These are phyloP conservation scores for Mustelus asterias DNA, from an alignment of 2,113 vertebrate species.

Conservation along the genomic window DNA sequence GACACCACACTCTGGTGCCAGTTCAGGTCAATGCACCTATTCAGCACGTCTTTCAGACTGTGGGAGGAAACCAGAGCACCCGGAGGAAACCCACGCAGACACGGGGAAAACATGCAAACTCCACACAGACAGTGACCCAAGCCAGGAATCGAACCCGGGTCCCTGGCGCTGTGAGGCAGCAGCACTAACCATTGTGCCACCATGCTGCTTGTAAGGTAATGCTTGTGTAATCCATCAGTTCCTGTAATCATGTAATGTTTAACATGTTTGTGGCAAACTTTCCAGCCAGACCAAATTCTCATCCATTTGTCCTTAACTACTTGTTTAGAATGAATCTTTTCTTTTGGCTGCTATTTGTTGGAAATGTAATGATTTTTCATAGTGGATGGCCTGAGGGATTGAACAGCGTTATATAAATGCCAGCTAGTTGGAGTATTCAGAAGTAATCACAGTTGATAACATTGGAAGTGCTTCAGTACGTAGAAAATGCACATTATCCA, in stretches of 20 bases:
- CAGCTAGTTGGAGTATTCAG: background rate
- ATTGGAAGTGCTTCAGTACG: background rate
- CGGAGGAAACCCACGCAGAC: no score
- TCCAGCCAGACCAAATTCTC: background rate
- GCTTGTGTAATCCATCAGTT: background rate
- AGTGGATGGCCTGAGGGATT: background rate
- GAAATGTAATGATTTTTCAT: background rate
- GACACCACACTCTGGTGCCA: no score
- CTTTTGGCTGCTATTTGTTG: background rate
- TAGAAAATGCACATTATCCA: background rate
- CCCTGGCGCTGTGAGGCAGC: no score
- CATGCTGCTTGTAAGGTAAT: no score
- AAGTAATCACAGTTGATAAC: background rate
- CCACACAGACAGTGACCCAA: no score
- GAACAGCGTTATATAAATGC: background rate
- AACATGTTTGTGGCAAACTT: background rate
- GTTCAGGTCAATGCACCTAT: no score
- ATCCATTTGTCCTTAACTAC: background rate
- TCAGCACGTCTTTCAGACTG: no score
- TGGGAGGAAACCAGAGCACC: no score
- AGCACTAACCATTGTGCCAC: no score
- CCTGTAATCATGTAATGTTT: background rate
- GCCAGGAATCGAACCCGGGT: no score
- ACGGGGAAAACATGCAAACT: no score
- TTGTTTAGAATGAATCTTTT: background rate